Evolutionary conservation across 2,797 vertebrate genomes (phyloP).

Genomic region (Onychomys leucogaster): DNA sequence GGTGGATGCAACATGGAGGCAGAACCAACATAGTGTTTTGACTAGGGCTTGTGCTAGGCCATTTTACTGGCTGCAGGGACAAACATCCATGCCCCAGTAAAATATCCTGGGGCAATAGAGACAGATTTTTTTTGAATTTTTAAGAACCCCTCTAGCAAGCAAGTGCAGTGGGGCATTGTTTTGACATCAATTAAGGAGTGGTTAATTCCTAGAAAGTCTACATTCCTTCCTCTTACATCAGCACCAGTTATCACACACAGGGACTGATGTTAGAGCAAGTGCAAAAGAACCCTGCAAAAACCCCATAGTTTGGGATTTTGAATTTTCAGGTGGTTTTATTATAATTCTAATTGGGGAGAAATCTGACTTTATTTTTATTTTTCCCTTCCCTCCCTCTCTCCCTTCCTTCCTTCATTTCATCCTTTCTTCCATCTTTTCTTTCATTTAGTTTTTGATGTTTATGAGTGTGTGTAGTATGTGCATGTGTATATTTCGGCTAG

Average conservation of each 20-base stretch:
- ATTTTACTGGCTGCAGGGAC: background rate
- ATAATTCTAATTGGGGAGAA: background rate
- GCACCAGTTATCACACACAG: background rate
- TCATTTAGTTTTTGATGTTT: background rate
- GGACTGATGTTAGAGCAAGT: background rate
- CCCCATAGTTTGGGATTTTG: background rate
- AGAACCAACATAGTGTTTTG: accelerated
- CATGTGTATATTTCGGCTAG: background rate
- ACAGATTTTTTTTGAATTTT: background rate
- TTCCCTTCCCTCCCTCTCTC: accelerated
- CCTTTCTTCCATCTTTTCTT: background rate
- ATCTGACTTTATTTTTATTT: background rate
- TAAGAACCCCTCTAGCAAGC: background rate
- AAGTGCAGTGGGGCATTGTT: background rate
- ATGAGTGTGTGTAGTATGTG: background rate
- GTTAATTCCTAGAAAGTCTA: background rate
- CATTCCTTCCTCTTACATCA: no score
- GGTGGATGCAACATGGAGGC: background rate
- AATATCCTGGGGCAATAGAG: background rate
- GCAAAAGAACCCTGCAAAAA: background rate
- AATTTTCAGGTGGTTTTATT: background rate
- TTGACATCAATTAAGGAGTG: background rate
- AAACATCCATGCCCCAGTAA: background rate
- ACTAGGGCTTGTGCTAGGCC: background rate
- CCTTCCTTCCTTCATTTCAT: no score